These are phyloP conservation scores for Stichopus horrens DNA, from an alignment of 53 echinoderm and acorn worm species.

Conservation along the genomic window DNA sequence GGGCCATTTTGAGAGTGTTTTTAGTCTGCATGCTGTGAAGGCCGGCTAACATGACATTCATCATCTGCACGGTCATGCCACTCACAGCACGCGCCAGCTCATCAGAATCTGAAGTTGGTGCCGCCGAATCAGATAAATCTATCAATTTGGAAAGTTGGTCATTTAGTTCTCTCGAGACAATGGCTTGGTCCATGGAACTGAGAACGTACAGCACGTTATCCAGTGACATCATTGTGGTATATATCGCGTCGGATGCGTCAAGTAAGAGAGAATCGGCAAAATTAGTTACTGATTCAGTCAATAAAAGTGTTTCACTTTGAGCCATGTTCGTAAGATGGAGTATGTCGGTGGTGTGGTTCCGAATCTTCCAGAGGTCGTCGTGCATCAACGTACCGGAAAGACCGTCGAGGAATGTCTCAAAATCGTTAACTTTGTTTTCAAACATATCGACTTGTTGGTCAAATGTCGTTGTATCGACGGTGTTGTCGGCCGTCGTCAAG, in stretches of 20 bases:
- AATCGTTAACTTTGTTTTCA: background rate
- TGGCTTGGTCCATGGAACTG: conserved; percentile 49
- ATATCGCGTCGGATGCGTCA: conserved; percentile 37
- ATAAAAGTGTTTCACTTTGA: conserved; percentile 31
- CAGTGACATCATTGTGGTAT: conserved; percentile 51
- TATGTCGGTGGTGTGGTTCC: conserved; percentile 52
- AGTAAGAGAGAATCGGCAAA: conserved; percentile 16
- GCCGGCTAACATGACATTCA: conserved; percentile 68
- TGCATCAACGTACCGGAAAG: conserved; percentile 21
- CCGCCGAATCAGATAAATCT: conserved; percentile 21
- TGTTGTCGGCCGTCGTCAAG: conserved; percentile 8
- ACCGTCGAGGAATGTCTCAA: conserved; percentile 24
- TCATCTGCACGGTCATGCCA: conserved; percentile 72
- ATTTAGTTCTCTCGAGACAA: conserved; percentile 41
- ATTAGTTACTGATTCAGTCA: background rate
- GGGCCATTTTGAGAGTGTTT: conserved; percentile 65
- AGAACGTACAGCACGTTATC: conserved; percentile 60
- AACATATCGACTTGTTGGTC: conserved; percentile 25
- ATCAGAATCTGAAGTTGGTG: conserved; percentile 28
- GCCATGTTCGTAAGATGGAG: conserved; percentile 24
- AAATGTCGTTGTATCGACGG: background rate
- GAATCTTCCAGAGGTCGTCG: conserved; percentile 38
- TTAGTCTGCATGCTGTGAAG: conserved; percentile 76
- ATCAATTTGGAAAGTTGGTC: conserved; percentile 54
- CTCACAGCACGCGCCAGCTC: conserved; percentile 51